Evolutionary conservation across 1,140 invertebrate species (phyloP).

Genomic region (Chironomus tepperi): DNA sequence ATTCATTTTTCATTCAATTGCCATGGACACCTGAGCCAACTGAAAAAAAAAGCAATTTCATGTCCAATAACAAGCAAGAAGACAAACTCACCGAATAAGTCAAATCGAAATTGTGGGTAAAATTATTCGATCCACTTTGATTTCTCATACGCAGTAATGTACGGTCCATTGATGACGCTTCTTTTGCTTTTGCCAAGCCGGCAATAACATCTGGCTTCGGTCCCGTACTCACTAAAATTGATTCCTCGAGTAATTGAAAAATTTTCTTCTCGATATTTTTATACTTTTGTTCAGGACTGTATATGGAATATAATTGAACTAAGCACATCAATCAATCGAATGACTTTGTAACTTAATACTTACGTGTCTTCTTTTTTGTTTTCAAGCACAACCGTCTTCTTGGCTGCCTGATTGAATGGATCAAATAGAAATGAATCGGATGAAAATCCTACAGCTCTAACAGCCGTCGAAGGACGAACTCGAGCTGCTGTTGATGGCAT

Average conservation of each 20-base stretch:
- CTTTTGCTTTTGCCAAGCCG: conserved; percentile 88
- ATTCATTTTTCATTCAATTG: no score
- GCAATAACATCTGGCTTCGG: conserved; percentile 31
- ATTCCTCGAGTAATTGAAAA: conserved; percentile 74
- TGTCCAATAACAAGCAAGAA: no score
- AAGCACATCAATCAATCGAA: conserved; percentile 19
- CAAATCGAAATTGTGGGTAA: conserved; percentile 80
- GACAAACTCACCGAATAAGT: conserved; percentile 72
- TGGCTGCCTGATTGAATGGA: conserved; percentile 45
- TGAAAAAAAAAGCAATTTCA: not conserved
- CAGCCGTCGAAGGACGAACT: conserved; percentile 85
- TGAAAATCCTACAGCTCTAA: conserved; percentile 90
- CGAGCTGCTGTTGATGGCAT: conserved; percentile 26
- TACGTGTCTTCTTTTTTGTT: conserved; percentile 66
- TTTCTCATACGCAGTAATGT: conserved; percentile 83
- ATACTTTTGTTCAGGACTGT: conserved; percentile 76
- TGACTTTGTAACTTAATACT: conserved; percentile 30
- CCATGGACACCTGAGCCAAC: not conserved
- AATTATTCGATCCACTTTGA: conserved; percentile 74
- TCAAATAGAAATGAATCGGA: conserved; percentile 66
- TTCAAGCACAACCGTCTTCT: conserved; percentile 46
- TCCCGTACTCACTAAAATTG: conserved; percentile 50
- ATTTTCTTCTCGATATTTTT: conserved; percentile 72
- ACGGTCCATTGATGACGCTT: conserved; percentile 87
- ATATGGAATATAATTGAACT: conserved; percentile 29